Conservation (phyloP, 2,888 invertebrate genomes). For the Drosophila villosipedis region DNA sequence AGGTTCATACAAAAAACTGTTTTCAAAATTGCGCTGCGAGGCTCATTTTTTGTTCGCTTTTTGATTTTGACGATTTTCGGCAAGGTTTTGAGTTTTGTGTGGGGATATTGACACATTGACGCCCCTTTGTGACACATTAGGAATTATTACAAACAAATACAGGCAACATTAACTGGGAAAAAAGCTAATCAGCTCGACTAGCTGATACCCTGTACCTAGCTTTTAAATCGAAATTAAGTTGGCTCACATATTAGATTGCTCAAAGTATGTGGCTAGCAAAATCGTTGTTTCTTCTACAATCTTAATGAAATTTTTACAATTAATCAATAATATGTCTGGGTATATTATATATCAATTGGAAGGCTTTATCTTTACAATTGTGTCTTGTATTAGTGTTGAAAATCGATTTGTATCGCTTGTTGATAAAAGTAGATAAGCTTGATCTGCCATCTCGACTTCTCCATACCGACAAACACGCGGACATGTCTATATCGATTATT, state of each 20-base stretch:
- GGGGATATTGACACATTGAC: background rate
- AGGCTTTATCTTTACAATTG: background rate
- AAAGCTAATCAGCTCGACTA: background rate
- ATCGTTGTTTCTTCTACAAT: background rate
- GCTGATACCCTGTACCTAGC: background rate
- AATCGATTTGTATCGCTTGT: background rate
- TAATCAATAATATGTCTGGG: background rate
- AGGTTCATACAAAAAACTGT: slow-evolving; percentile 57
- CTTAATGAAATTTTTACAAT: background rate
- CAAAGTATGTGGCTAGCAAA: background rate
- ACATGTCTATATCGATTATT: background rate
- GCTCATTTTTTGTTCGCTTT: slow-evolving; percentile 19
- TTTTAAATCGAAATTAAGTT: background rate
- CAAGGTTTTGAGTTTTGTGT: background rate
- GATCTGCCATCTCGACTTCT: background rate
- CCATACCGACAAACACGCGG: background rate
- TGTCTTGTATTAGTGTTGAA: background rate
- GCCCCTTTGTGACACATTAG: background rate
- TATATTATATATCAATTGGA: background rate
- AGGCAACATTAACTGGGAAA: background rate
- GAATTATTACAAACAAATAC: background rate
- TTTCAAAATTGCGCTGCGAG: slow-evolving; percentile 25
- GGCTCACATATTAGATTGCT: background rate
- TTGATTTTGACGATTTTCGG: slow-evolving; percentile 11
- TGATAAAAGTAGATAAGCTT: too few species aligned